Percentiles rank a stretch among this genome's conserved stretches.
phyloP scores from a whole-genome alignment of 2,113 vertebrate genomes.

The Pollimyrus isidori region DNA sequence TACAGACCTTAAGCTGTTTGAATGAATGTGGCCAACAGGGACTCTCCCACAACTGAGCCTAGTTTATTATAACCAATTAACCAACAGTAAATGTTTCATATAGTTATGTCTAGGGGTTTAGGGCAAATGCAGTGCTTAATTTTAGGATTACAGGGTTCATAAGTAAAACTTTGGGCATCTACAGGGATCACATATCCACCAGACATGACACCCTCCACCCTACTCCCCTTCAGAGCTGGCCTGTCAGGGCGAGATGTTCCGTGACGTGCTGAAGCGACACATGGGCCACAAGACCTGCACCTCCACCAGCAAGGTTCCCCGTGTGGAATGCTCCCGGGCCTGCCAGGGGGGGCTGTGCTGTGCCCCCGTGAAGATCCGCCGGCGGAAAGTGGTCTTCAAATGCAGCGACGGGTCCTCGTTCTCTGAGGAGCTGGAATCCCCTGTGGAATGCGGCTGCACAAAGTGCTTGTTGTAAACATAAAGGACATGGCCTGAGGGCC shows the following conservation, averaged over 20 bases:
- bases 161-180: background rate
- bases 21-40: background rate
- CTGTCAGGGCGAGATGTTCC: slow-evolving; percentile 78
- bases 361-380: slow-evolving; percentile 73
- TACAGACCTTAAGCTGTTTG: background rate
- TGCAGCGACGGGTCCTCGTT: slow-evolving; percentile 83
- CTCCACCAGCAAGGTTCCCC: slow-evolving; percentile 70
- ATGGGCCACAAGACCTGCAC: slow-evolving; percentile 72
- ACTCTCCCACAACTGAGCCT: background rate
- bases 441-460: slow-evolving; percentile 84
- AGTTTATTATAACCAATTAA: background rate
- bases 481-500: slow-evolving; percentile 62
- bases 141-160: background rate
- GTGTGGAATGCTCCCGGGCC: slow-evolving; percentile 72
- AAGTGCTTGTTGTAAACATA: slow-evolving; percentile 69
- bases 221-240: slow-evolving; percentile 58
- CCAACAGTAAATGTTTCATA: background rate
- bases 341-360: slow-evolving; percentile 78
- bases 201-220: background rate
- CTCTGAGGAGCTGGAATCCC: slow-evolving; percentile 85
- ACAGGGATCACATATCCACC: background rate
- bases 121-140: background rate
- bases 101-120: background rate
- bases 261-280: slow-evolving; percentile 80
- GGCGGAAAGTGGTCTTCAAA: slow-evolving; percentile 84